Evolutionary conservation across 1,140 invertebrate genomes (phyloP), one percentile per base, ranked within the genome.

Genomic region (Sminthurides bifidus): DNA sequence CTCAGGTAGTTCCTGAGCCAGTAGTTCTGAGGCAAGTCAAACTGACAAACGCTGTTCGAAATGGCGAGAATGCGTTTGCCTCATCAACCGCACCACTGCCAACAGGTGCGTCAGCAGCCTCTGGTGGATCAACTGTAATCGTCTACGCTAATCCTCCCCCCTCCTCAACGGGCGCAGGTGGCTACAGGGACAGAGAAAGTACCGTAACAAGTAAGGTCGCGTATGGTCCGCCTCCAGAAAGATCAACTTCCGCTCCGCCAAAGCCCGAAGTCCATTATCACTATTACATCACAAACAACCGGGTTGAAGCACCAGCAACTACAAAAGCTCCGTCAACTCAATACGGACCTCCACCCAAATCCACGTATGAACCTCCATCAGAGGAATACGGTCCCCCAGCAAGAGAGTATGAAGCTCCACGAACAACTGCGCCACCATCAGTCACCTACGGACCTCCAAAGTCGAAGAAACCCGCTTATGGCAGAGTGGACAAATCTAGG

Each of bases 221-320:
- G 33, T 37, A 43, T 43, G 41, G 41, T 23, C 41, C 6, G 8
- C 41, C 41, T 10, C 17, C 41, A 10, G 41, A 15, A 19, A 43
- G 24, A 43, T 10, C 41, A 17, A 21, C n/a, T 19, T 10, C 41
- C n/a, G 15, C 41, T 10, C n/a, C 8, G 14, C 40, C 40, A 6
- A 43, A 19, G 30, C 26, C 26, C 30, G 44, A 48, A 48, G 6
- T 26, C 30, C 44, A 48, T 19, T 48, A 48, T 30, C 44, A 48
- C 24, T 48, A 48, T 21, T 27, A 48, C 30, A 48, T 48, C 19
- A 48, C 6, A 6, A 48, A 48, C 5, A 48, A 48, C 27, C 26
- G 4, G 6, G 24, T 27, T 15, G 44, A 48, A 10, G 30, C 14
- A 48, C 6, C 12, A 10, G 30, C 6, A 10, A 5, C 14, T 23